Conservation (phyloP, 2,113 vertebrate species). For the Burhinus bistriatus region DNA sequence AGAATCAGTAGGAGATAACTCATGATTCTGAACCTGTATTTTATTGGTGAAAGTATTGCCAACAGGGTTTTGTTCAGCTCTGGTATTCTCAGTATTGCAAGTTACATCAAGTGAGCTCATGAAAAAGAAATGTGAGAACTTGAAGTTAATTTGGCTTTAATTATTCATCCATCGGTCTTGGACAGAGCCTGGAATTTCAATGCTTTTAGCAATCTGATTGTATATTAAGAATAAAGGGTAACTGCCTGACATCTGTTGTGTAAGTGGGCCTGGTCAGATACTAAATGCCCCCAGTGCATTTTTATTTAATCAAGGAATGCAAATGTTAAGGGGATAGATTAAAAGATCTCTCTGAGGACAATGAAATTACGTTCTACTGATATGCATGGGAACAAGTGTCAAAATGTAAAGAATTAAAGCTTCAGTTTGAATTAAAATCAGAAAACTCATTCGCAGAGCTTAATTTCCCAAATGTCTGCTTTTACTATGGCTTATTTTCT, state of each 20-base stretch:
- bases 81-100: not conserved
- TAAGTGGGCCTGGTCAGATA: not conserved
- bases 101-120: not conserved
- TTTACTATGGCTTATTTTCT: not conserved
- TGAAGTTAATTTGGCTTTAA: not conserved
- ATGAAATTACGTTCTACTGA: not conserved
- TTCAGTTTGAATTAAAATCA: not conserved
- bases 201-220: not conserved
- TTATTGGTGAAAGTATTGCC: not conserved
- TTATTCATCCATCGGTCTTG: not conserved
- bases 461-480: not conserved
- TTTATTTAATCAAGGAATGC: conserved; percentile 25
- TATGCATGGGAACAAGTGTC: not conserved
- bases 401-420: not conserved
- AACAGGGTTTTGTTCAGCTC: not conserved
- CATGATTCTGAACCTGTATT: not conserved
- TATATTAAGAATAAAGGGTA: not conserved
- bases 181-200: not conserved
- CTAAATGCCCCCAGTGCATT: not conserved
- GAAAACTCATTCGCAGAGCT: not conserved
- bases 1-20: not conserved
- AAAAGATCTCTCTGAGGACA: not conserved
- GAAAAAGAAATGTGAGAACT: conserved; percentile 26
- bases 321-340: not conserved
- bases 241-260: not conserved